phyloP scores from a whole-genome alignment of 2,113 vertebrate species.

The Uria aalge region DNA sequence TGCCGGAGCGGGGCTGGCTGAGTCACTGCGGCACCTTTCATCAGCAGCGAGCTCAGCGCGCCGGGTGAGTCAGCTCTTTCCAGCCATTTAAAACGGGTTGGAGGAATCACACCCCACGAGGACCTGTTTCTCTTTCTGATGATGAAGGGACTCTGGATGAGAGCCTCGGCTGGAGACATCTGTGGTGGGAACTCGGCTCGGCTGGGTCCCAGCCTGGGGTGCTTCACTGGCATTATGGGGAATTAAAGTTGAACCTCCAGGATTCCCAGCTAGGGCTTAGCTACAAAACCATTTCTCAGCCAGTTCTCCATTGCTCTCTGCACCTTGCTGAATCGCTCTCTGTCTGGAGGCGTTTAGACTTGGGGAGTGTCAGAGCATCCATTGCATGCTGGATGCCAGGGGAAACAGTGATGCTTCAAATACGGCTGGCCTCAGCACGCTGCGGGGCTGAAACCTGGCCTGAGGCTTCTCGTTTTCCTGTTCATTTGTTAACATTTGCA shows the following conservation, averaged over 20 bases:
- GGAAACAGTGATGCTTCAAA: background rate
- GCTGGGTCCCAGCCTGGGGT: background rate
- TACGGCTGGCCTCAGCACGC: background rate
- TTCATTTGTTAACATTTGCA: background rate
- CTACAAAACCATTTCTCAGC: background rate
- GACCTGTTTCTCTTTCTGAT: background rate
- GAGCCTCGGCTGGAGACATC: background rate
- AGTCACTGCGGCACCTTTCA: background rate
- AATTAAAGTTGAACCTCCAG: background rate
- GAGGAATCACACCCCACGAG: background rate
- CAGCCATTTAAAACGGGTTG: background rate
- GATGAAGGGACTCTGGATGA: background rate
- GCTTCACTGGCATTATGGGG: background rate
- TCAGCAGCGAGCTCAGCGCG: background rate
- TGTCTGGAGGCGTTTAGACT: background rate
- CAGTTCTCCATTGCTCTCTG: background rate
- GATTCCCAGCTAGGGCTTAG: background rate
- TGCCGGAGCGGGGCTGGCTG: background rate
- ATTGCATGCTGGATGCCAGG: background rate
- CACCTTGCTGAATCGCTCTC: background rate
- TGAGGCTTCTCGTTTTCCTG: background rate
- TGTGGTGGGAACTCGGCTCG: background rate
- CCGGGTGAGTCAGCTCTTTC: background rate
- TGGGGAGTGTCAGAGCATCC: background rate
- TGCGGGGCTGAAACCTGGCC: background rate